Evolutionary conservation across 1,140 invertebrate genomes (phyloP), one percentile per base, ranked within the genome.

Genomic region (Nylanderia fulva): DNA sequence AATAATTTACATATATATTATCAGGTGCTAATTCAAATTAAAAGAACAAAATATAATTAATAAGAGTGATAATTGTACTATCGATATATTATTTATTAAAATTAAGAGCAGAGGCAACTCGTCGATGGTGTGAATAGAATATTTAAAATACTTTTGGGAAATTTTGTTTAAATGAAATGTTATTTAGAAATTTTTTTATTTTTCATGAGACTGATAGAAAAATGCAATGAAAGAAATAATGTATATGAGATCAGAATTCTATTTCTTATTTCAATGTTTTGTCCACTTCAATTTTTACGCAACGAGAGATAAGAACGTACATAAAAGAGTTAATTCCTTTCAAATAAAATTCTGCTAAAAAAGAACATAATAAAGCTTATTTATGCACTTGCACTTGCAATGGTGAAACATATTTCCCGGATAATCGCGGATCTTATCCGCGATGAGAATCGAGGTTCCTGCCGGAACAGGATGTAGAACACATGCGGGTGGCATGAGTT

Each of bases 401-500:
- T 61, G 6, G 33, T 21, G 54, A 79, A 69, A 56, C 33, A 24
- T 42, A 15, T 48, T 9, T 60, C 15, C 24, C 7, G n/a, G 60
- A 60, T 60, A 60, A 76, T 76, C 36, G 11, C 9, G 29, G 27
- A 39, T 80, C 63, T 69, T 45, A 68, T 45, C 39, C 15, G 24
- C 66, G 66, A 69, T 66, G 66, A 3, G 24, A 27, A 69, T 69
- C 42, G 66, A 48, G 42, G 27, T n/a, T 29, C 7, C 42, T 69
- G 24, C 13, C 42, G 42, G 42, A 69, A 69, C 39, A 48, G 66
- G 24, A 69, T 48, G 66, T 69, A 18, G 29, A 45, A 45, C 9
- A 60, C 27, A 52, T 33, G 39, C 27, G 27, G 74, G 11, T 27
- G 39, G 36, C 58, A 45, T 24, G 75, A 13, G 39, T 64, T 64